Percentiles rank a stretch among this genome's conserved stretches.
These are phyloP conservation scores for Brenthis ino DNA, from an alignment of 2,888 invertebrate genomes.

Conservation along the genomic window DNA sequence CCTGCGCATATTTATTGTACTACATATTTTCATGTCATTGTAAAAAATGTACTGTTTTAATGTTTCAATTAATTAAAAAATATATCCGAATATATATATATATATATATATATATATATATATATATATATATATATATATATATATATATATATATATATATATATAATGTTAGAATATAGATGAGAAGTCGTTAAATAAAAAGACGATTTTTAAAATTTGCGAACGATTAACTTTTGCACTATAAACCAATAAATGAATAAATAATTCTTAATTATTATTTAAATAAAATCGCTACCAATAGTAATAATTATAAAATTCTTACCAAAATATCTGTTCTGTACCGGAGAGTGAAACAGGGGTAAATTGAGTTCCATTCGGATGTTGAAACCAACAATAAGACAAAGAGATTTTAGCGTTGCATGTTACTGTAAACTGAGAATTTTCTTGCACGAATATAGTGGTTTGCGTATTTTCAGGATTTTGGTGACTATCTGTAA, in stretches of 20 bases:
- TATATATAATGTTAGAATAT: no score
- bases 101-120: no score
- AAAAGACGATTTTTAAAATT: not conserved
- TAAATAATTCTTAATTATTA: not conserved
- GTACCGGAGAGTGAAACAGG: slow-evolving; percentile 52
- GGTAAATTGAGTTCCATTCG: slow-evolving; percentile 67
- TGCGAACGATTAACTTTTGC: no score
- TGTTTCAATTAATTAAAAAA: not conserved
- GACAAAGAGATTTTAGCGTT: slow-evolving; percentile 58
- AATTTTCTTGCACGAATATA: slow-evolving; percentile 58
- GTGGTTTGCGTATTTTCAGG: slow-evolving; percentile 39
- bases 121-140: no score
- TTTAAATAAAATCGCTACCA: not conserved
- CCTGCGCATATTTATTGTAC: no score
- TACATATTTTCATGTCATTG: no score
- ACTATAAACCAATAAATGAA: no score
- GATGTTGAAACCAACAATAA: slow-evolving; percentile 77
- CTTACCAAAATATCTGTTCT: slow-evolving; percentile 61
- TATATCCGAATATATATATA: no score
- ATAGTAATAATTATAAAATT: not conserved
- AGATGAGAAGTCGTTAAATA: not conserved
- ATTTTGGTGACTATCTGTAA: slow-evolving; percentile 22
- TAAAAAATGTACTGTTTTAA: no score
- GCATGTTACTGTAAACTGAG: slow-evolving; percentile 61
- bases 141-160: no score